phyloP scores from a whole-genome alignment of 2,888 invertebrate genomes.

The Limnephilus auricula region DNA sequence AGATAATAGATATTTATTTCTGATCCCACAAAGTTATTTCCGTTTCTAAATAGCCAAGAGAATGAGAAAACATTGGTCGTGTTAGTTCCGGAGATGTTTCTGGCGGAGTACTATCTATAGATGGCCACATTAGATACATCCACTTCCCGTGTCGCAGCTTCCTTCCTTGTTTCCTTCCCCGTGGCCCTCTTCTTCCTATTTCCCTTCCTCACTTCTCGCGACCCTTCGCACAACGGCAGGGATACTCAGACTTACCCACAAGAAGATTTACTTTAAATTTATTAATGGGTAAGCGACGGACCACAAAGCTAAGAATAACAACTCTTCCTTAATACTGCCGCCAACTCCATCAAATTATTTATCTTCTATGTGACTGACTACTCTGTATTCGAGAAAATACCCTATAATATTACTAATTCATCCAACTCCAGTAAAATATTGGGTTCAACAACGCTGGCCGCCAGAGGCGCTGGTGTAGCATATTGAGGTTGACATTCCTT shows the following conservation, averaged over 20 bases:
- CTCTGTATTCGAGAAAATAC: too few species aligned
- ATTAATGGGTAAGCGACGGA: neutral
- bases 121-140: constrained; percentile 4
- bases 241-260: neutral
- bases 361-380: too few species aligned
- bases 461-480: too few species aligned
- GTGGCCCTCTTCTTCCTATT: neutral
- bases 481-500: too few species aligned
- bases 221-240: neutral
- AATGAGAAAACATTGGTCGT: neutral
- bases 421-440: too few species aligned
- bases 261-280: neutral
- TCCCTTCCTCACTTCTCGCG: neutral
- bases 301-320: too few species aligned
- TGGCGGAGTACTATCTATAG: neutral
- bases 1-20: neutral
- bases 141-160: constrained; percentile 19
- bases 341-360: too few species aligned
- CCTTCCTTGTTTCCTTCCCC: constrained; percentile 11
- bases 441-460: too few species aligned
- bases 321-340: too few species aligned
- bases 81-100: neutral
- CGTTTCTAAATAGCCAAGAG: neutral
- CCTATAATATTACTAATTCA: too few species aligned
- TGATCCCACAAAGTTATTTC: neutral